These are phyloP conservation scores for Nyctibius bracteatus DNA, from an alignment of 2,113 vertebrate species.

Conservation along the genomic window DNA sequence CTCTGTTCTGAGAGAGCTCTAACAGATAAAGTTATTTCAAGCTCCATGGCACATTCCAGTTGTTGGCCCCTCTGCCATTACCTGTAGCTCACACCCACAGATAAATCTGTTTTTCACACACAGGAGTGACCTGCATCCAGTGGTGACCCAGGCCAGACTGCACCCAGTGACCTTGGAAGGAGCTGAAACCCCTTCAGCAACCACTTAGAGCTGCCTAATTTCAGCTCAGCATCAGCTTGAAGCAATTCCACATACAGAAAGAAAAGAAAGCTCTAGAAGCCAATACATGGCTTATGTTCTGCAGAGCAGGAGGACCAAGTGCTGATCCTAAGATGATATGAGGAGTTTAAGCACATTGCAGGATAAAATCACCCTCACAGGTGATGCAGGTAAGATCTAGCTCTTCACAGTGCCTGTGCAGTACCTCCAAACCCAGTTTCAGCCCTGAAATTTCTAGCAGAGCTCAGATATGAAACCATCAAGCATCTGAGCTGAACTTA, in stretches of 20 bases:
- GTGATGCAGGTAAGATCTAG: accelerated
- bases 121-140: neutral
- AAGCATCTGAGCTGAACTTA: constrained; percentile 50
- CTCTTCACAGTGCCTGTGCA: neutral
- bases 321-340: neutral
- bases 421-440: neutral
- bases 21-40: neutral
- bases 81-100: neutral
- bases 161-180: neutral
- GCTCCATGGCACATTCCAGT: neutral
- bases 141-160: neutral
- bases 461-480: neutral
- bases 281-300: neutral
- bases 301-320: neutral
- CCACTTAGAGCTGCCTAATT: too few relatives aligned
- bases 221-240: neutral
- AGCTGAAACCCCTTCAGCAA: neutral
- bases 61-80: neutral
- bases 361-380: neutral
- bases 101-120: neutral
- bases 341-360: neutral
- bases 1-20: neutral
- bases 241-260: neutral
- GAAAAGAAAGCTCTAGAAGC: neutral
- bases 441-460: neutral